These are phyloP conservation scores for Druon quercuslanigerum DNA, from an alignment of 1,140 invertebrate species.

Conservation along the genomic window DNA sequence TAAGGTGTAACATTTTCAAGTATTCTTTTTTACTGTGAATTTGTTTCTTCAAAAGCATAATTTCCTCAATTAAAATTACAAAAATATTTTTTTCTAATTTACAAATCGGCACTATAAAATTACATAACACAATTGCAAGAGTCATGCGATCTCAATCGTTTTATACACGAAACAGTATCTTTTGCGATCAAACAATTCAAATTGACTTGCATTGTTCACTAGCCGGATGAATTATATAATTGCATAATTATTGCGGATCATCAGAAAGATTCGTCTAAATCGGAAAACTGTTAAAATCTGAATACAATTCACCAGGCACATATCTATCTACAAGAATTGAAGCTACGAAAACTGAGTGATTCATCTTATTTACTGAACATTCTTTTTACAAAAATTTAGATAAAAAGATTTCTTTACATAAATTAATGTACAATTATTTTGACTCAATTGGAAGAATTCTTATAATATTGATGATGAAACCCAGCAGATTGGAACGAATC, in stretches of 20 bases:
- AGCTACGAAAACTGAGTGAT: no score
- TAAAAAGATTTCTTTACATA: no score
- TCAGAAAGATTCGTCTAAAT: neutral
- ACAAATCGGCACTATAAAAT: neutral
- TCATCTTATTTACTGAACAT: no score
- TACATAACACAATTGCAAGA: neutral
- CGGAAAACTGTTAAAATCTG: constrained; percentile 4
- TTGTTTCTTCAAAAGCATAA: no score
- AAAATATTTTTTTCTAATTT: neutral
- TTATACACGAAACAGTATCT: neutral
- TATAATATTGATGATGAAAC: no score
- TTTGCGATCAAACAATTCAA: constrained; percentile 16
- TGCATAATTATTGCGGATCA: constrained; percentile 19
- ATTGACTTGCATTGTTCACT: constrained; percentile 2
- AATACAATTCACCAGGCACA: constrained; percentile 3
- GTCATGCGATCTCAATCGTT: constrained; percentile 23
- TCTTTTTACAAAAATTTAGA: no score
- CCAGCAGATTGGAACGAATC: no score
- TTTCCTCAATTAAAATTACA: neutral
- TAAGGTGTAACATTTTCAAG: no score
- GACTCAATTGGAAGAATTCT: no score
- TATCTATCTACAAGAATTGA: neutral
- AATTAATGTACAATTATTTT: no score
- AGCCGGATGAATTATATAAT: constrained; percentile 14
- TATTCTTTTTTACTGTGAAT: no score